A percentile compares a stretch with the other conserved stretches of the same genome.
Conservation (phyloP, 2,888 invertebrate genomes). For the Zeuzera pyrina region DNA sequence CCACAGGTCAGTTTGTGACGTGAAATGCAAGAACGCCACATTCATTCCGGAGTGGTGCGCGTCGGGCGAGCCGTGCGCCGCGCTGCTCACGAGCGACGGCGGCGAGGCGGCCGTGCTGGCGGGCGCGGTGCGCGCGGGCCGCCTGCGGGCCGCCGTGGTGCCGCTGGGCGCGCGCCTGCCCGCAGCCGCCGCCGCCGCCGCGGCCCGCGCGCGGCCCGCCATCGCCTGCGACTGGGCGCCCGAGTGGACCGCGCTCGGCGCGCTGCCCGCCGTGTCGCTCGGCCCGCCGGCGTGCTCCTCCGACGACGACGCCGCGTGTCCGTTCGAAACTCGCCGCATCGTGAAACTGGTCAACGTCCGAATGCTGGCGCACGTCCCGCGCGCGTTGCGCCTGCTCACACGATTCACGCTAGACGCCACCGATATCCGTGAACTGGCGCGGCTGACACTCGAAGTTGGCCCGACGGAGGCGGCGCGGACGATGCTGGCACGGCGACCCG, state of each 20-base stretch:
- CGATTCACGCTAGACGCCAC: conserved; percentile 25
- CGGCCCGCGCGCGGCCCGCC: conserved; percentile 10
- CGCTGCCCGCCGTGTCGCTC: conserved; percentile 18
- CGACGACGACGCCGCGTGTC: conserved; percentile 23
- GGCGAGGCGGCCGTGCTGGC: conserved; percentile 30
- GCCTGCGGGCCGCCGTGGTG: conserved; percentile 24
- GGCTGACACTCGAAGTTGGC: conserved; percentile 17
- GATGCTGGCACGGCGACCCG: no score
- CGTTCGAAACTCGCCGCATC: conserved; percentile 48
- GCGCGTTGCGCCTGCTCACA: conserved; percentile 33
- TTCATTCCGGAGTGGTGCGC: conserved; percentile 74
- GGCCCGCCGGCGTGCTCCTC: conserved; percentile 41
- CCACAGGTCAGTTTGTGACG: not conserved
- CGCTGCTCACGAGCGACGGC: conserved; percentile 29
- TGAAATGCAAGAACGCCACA: conserved; percentile 66
- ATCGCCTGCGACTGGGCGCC: conserved; percentile 34
- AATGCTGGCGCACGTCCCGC: conserved; percentile 31
- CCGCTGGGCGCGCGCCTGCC: conserved; percentile 18
- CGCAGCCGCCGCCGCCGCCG: conserved; percentile 7
- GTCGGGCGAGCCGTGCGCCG: conserved; percentile 24
- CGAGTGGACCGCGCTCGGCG: conserved; percentile 14
- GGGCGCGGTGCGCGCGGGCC: conserved; percentile 18
- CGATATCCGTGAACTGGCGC: conserved; percentile 26
- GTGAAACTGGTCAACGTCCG: conserved; percentile 41
- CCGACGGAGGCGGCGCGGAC: conserved; percentile 23